Evolutionary conservation across 2,113 vertebrate genomes (phyloP), one percentile per base, ranked within the genome.

Genomic region (Asarcornis scutulata): DNA sequence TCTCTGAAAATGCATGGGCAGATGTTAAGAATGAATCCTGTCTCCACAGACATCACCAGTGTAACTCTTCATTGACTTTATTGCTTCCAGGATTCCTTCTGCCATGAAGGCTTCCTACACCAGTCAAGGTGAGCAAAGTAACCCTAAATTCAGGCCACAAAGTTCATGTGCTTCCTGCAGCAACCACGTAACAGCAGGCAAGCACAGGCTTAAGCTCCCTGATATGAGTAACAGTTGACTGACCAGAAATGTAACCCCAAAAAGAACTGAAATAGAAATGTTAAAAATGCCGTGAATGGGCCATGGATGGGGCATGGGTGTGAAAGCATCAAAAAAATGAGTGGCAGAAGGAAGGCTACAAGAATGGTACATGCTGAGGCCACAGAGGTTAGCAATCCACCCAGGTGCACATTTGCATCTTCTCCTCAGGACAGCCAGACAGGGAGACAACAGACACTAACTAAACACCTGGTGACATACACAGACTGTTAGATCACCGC

Each of bases 241-340:
- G 32, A 29, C 32, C 13, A 73, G 53, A 68, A 68, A 82, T 27
- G 44, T 10, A 77, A n/a, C 1, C 5, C 12, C 7, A 22, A 52
- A 2, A 2, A 22, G 9, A 46, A 27, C 0, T 13, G 34, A 38
- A 58, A 58, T 6, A 59, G 42, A 86, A 46, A 63, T 5, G 4
- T 46, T 72, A 44, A 85, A 60, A 5, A 7, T 1, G 4, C 31
- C 6, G n/a, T 0, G 2, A 71, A 53, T 1, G 7, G 8, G 16
- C 16, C 23, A 42, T 2, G 10, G 16, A 22, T 14, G 3, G 13
- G 13, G 29, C 0, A 0, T 17, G 8, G 11, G 13, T 16, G 10
- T 27, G 14, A 23, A 66, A 73, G 7, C 3, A 4, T 42, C 14
- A 55, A n/a, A 63, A 48, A 21, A 83, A 50, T 3, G 31, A 31